A percentile compares a stretch with the other conserved stretches of the same genome.
Conservation (phyloP, 2,888 invertebrate species). For the Euzophera pinguis region DNA sequence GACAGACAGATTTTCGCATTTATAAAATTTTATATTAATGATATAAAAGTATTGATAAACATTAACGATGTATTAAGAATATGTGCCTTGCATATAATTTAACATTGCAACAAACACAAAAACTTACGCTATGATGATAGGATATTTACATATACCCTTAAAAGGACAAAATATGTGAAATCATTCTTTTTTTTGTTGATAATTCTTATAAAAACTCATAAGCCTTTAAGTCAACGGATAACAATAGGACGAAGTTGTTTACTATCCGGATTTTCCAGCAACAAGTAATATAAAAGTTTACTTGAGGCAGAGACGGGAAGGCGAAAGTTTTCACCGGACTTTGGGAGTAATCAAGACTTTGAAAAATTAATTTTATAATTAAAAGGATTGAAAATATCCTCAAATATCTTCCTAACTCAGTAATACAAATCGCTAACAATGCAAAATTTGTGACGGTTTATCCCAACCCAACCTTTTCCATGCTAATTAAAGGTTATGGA, state of each 20-base stretch:
- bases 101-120: no score
- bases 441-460: background rate
- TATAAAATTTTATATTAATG: no score
- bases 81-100: no score
- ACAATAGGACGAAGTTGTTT: slow-evolving; percentile 34
- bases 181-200: no score
- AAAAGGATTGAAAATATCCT: slow-evolving; percentile 40
- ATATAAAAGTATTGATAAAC: no score
- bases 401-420: slow-evolving; percentile 7
- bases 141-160: no score
- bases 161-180: no score
- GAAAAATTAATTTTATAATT: slow-evolving; percentile 56
- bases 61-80: no score
- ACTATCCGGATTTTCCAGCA: slow-evolving; percentile 45
- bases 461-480: background rate
- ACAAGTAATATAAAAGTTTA: slow-evolving; percentile 57
- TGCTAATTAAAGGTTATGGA: background rate
- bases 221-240: no score
- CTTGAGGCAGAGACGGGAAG: slow-evolving; percentile 37
- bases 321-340: slow-evolving; percentile 49
- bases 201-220: no score
- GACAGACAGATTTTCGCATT: no score
- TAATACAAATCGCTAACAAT: background rate
- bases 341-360: slow-evolving; percentile 50
- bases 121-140: no score